Base-by-base conservation (phyloP, 2,113 vertebrate genomes). In the Megaceryle torquata region DNA sequence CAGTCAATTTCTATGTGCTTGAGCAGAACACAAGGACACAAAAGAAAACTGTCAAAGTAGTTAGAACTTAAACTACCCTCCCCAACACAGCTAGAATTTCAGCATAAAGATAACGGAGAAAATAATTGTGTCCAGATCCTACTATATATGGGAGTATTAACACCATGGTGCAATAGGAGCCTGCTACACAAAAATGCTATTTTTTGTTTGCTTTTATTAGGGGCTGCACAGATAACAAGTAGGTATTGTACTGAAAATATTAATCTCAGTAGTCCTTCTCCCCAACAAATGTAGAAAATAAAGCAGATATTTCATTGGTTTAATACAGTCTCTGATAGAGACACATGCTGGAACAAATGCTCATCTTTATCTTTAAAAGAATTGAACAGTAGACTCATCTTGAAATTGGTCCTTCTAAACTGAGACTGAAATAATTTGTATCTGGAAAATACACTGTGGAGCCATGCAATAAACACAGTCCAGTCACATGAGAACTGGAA, bases 141-240 rank as follows among this genome's bases (percentile, higher is more conserved):
- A 21, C 11, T 15, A 11, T 13, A n/a, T 2, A 64, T 7, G 9
- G 7, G 5, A 35, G 8, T 37, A 67, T 43, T 50, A 72, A 61
- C 0, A 17, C 6, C 31, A 43, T 4, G 1, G 17, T 56, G 12
- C 4, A 4, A 64, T 1, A 65, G 11, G 7, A 81, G 14, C 16
- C 4, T 78, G 60, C 19, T 61, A 24, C 31, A 65, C 19, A 68
- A 9, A 64, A 76, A 2, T 8, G 13, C 4, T 19, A 22, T 46
- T 46, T 2, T 15, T 86, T 75, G n/a, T 14, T 80, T 83, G 29
- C 5, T 80, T 82, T 77, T 48, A 8, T 24, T 74, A 65, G 6
- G 10, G 10, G 61, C 11, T 69, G 22, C 21, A 60, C 16, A 59
- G 50, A 39, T 17, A 80, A 29, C 11, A 88, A 70, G 15, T 33